phyloP scores from a whole-genome alignment of 2,888 invertebrate species.

The Lymantria dispar region DNA sequence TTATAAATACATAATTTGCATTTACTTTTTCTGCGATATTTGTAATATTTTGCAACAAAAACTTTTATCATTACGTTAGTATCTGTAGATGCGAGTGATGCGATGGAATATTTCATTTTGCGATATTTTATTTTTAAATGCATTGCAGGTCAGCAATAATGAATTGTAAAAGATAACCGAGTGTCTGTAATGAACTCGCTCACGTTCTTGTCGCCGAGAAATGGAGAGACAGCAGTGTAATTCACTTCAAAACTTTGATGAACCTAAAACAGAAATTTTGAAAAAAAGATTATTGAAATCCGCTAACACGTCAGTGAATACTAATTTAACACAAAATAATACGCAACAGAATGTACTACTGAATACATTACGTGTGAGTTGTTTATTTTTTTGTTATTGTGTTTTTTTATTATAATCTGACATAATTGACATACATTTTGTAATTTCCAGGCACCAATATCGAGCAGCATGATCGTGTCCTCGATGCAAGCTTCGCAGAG shows the following conservation, averaged over 20 bases:
- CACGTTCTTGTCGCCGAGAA: slow-evolving; percentile 61
- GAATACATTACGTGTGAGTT: slow-evolving; percentile 76
- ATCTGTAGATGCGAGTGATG: slow-evolving; percentile 37
- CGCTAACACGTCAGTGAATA: slow-evolving; percentile 50
- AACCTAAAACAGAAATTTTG: slow-evolving; percentile 75
- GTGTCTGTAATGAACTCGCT: slow-evolving; percentile 66
- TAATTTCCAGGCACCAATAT: slow-evolving; percentile 73
- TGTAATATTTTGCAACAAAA: slow-evolving; percentile 20
- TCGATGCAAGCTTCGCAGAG: slow-evolving; percentile 73
- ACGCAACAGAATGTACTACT: slow-evolving; percentile 72
- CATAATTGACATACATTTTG: slow-evolving; percentile 51
- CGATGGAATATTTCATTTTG: slow-evolving; percentile 51
- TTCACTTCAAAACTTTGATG: slow-evolving; percentile 80
- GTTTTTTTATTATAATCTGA: slow-evolving; percentile 33
- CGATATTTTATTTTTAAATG: slow-evolving; percentile 71
- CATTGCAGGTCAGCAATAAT: slow-evolving; percentile 70
- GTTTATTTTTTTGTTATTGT: slow-evolving; percentile 23
- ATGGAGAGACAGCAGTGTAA: slow-evolving; percentile 78
- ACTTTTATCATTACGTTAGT: slow-evolving; percentile 34
- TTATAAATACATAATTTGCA: slow-evolving; percentile 16
- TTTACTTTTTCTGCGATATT: slow-evolving; percentile 16
- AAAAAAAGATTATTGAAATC: slow-evolving; percentile 78
- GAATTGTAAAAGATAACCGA: slow-evolving; percentile 65
- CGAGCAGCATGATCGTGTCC: slow-evolving; percentile 78
- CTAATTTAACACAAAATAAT: slow-evolving; percentile 57